Evolutionary conservation across 2,888 invertebrate species (phyloP), one percentile per base, ranked within the genome.

Genomic region (Drosophila rellima): DNA sequence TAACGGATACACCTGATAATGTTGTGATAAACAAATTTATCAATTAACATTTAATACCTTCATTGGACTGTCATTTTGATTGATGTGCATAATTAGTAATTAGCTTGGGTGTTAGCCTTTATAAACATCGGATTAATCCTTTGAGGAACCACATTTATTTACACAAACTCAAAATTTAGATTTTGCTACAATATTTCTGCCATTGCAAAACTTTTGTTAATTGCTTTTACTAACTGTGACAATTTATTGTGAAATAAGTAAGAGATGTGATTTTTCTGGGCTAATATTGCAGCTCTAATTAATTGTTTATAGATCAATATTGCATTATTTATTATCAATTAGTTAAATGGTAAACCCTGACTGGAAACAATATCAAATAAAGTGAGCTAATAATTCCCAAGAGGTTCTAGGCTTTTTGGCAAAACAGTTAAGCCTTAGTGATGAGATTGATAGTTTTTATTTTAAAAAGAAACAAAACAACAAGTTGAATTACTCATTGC

Each of bases 1-100:
- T 52, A 64, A 60, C 42, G 55, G 39, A 79, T 74, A 67, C 39
- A 51, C 60, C 51, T 44, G 18, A 4, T 17, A n/a, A 26, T 11
- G 17, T 31, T 33, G 15, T 33, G 31, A 54, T 54, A 42, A 42
- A 42, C 26, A 60, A 51, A 40, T 33, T 47, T 62, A 33, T 15
- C 55, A 56, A 56, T 70, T 50, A 39, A 48, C 52, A 48, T 44
- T 31, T 17, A 23, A 48, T 37, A 10, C 45, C 23, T 23, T 55
- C 48, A 63, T 63, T 63, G 55, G 8, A n/a, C 47, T 29, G 17
- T 7, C 4, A 13, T 7, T 39, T 23, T 39, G 52, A 44, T 67
- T 33, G 20, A 45, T 64, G 15, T 23, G 8, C 31, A 15, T 37
- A 54, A 50, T 44, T 61, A 66, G 17, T 35, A 44, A 20, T 31